Base-by-base conservation (phyloP, 2,888 invertebrate species). In the Drosophila melanosoma region DNA sequence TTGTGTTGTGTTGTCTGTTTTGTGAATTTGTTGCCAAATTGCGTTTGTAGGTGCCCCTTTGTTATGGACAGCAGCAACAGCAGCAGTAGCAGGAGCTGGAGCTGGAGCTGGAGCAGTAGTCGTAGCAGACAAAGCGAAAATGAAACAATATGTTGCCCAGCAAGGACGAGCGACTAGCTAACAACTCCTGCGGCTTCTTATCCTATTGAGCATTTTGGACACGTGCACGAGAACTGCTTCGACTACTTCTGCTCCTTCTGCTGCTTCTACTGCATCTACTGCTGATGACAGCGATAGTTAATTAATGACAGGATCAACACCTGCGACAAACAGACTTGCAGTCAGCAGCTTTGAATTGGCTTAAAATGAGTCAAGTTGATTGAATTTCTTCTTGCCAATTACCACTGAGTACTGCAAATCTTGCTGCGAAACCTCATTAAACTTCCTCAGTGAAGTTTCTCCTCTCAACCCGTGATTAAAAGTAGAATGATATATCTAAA, bases 21-120 rank as follows among this genome's bases (percentile, higher is more conserved):
- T 76, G 69, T 68, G 77, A 75, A 87, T 87, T 89, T 86, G 90
- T 86, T 87, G 91, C 90, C 90, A 90, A 90, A 90, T 87, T 90
- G 90, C 89, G 89, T 85, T 90, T 86, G 87, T 87, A 87, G 91
- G 87, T 90, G 87, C 85, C 33, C 68, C 67, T 74, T 60, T 66
- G 79, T 69, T 61, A 59, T 58, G 62, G 51, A 33, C 56, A 32
- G 60, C 45, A 36, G 29, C 53, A 29, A 45, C 45, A 65, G 20
- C 42, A 29, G 32, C 33, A 26, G 20, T 23, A 33, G 33, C n/a
- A 32, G 49, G 3, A 26, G 26, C 26, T 3, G 29, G 29, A 29
- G 29, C 40, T 29, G 33, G 29, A 40, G 23, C 49, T 26, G 45
- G 33, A 63, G 32, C 49, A 15, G 40, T 26, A 20, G 36, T 17